Evolutionary conservation across 2,888 invertebrate species (phyloP).

Genomic region (Sinotaia quadrata): DNA sequence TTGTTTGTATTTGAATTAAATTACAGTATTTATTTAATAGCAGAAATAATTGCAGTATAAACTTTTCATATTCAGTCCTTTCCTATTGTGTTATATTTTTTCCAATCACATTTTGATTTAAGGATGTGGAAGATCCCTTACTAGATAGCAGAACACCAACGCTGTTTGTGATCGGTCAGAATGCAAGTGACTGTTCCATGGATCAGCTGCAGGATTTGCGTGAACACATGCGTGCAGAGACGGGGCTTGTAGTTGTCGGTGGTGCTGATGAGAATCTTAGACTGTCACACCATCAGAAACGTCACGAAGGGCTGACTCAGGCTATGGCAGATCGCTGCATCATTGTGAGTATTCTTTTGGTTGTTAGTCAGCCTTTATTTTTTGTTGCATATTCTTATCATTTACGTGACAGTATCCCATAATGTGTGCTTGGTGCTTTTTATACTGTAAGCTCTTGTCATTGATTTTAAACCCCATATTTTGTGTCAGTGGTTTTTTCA

Average conservation of each 20-base stretch:
- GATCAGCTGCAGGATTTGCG: slow-evolving; percentile 85
- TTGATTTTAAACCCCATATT: no score
- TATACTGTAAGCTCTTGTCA: no score
- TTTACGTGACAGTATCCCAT: no score
- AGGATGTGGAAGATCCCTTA: slow-evolving; percentile 82
- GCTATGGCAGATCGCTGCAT: slow-evolving; percentile 85
- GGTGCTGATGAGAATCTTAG: slow-evolving; percentile 84
- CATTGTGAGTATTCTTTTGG: slow-evolving; percentile 75
- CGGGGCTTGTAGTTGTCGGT: slow-evolving; percentile 84
- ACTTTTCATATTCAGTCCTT: no score
- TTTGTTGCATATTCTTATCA: no score
- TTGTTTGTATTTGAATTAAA: no score
- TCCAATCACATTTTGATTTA: slow-evolving; percentile 21
- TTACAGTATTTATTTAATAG: neutral
- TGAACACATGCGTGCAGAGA: slow-evolving; percentile 83
- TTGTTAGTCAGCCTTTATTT: no score
- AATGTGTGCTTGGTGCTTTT: no score
- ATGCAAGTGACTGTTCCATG: slow-evolving; percentile 77
- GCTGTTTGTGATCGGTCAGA: slow-evolving; percentile 85
- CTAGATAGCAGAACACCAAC: slow-evolving; percentile 82
- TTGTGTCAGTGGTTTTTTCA: no score
- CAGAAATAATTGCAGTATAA: neutral
- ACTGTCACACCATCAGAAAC: slow-evolving; percentile 80
- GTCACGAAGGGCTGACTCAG: slow-evolving; percentile 84
- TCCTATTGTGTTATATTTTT: slow-evolving; percentile 21